phyloP scores from a whole-genome alignment of 2,888 invertebrate genomes.

The Saturnia pavonia region DNA sequence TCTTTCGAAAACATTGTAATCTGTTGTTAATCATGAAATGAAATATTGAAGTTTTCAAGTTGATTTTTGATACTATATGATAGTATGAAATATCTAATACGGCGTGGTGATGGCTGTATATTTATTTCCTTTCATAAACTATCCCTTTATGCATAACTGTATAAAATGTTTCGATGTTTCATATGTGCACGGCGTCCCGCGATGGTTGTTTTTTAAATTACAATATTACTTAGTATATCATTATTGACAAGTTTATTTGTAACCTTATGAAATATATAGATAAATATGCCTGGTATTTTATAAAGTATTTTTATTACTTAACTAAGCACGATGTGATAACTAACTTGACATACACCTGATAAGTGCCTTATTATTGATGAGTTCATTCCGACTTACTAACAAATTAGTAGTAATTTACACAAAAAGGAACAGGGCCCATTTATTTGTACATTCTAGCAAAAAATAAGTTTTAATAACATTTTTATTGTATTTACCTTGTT shows the following conservation, averaged over 20 bases:
- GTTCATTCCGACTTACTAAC: conserved; percentile 13
- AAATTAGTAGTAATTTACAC: background rate
- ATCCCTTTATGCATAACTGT: too few species aligned
- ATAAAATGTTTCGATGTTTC: too few species aligned
- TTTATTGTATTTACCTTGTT: too few species aligned
- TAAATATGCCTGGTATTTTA: background rate
- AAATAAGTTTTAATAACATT: background rate
- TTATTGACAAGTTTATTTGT: background rate
- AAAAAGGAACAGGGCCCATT: background rate
- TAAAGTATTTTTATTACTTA: conserved; percentile 22
- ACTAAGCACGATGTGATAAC: conserved; percentile 54
- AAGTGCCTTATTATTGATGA: conserved; percentile 48
- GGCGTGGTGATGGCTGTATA: too few species aligned
- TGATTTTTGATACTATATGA: too few species aligned
- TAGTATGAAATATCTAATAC: too few species aligned
- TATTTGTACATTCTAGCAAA: background rate
- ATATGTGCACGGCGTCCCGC: too few species aligned
- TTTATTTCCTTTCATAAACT: too few species aligned
- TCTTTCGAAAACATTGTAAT: too few species aligned
- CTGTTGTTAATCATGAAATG: too few species aligned
- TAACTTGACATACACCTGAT: conserved; percentile 26
- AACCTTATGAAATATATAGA: background rate
- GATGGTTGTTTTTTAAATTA: background rate
- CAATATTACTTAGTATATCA: background rate
- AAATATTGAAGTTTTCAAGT: too few species aligned